phyloP scores from a whole-genome alignment of 2,113 vertebrate species.

The Donacobius atricapilla region DNA sequence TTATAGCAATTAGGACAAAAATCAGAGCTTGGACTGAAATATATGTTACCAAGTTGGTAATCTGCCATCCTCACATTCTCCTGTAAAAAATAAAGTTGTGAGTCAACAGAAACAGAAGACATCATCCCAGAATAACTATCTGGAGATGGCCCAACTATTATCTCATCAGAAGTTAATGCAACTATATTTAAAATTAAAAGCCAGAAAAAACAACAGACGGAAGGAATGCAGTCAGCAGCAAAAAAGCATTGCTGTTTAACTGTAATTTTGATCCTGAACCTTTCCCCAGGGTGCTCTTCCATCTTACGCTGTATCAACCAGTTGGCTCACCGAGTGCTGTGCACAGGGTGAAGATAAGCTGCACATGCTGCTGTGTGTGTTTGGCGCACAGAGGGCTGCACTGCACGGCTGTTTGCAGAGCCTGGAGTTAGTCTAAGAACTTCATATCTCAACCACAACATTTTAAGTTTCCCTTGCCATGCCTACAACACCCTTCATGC shows the following conservation, averaged over 20 bases:
- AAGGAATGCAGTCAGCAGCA: constrained; percentile 6
- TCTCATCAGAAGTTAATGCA: constrained; percentile 32
- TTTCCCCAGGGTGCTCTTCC: constrained; percentile 27
- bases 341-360: background rate
- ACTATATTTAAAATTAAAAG: constrained; percentile 45
- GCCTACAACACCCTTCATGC: background rate
- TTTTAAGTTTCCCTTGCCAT: background rate
- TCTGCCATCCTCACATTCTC: background rate
- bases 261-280: background rate
- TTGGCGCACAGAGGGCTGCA: background rate
- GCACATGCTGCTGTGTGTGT: background rate
- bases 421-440: background rate
- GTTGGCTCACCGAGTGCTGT: background rate
- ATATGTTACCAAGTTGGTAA: constrained; percentile 2
- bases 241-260: background rate
- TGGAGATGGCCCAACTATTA: constrained; percentile 37
- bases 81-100: constrained; percentile 6
- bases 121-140: constrained; percentile 23
- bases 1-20: constrained; percentile 8
- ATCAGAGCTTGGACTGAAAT: background rate
- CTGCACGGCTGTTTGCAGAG: background rate
- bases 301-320: background rate
- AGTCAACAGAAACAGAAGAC: constrained; percentile 44
- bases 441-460: fast-evolving
- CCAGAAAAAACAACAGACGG: constrained; percentile 34